These are phyloP conservation scores for Nipponia nippon DNA, from an alignment of 2,113 vertebrate genomes.

Conservation along the genomic window DNA sequence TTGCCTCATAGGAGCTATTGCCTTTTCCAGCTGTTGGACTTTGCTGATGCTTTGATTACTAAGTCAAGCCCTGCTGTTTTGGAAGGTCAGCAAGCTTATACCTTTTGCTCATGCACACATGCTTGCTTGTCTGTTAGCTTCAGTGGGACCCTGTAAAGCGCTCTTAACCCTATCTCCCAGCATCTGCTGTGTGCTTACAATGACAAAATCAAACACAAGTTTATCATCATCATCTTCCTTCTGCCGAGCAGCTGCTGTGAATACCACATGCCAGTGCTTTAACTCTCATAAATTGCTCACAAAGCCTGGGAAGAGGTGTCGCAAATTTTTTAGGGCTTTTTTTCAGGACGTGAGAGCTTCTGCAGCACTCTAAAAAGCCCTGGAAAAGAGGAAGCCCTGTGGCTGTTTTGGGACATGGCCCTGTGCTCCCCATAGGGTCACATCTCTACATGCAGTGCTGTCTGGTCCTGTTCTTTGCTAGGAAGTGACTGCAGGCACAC, in stretches of 20 bases:
- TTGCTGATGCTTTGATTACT: neutral
- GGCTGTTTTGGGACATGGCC: neutral
- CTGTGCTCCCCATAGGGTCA: accelerated
- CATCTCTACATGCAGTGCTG: neutral
- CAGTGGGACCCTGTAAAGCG: neutral
- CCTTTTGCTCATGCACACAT: neutral
- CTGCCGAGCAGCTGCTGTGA: slow-evolving; percentile 20
- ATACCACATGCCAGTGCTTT: neutral
- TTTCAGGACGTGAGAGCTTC: accelerated
- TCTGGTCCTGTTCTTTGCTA: neutral
- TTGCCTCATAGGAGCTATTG: neutral
- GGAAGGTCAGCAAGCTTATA: neutral
- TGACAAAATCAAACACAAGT: neutral
- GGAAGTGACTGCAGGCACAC: neutral
- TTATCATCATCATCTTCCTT: neutral
- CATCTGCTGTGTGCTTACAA: neutral
- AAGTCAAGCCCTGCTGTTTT: neutral
- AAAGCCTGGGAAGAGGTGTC: neutral
- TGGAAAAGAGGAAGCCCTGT: accelerated
- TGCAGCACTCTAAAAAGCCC: neutral
- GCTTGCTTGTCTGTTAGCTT: neutral
- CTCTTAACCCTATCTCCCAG: neutral
- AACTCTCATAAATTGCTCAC: neutral
- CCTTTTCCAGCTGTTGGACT: neutral
- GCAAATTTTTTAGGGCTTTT: neutral